A percentile compares a stretch with the other conserved stretches of the same genome.
Evolutionary conservation across 2,888 invertebrate species (phyloP).

Genomic region (Chalcosyrphus nemorum): DNA sequence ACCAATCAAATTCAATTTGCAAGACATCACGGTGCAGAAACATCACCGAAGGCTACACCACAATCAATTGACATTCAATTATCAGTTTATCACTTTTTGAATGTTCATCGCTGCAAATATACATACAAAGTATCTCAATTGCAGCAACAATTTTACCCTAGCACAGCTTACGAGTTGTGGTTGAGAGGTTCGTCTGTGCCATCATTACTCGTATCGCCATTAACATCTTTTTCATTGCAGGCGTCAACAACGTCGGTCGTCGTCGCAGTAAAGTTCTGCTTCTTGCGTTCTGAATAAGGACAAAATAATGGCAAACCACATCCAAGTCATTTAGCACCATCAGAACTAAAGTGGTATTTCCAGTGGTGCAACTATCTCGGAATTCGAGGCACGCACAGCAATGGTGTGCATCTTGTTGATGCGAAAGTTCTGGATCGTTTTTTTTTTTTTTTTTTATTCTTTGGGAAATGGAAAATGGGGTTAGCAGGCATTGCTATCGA

Average conservation of each 20-base stretch:
- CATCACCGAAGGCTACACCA: neutral
- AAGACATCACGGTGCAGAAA: neutral
- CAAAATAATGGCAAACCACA: slow-evolving; percentile 13
- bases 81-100: slow-evolving; percentile 34
- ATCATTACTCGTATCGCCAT: slow-evolving; percentile 5
- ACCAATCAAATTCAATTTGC: slow-evolving; percentile 23
- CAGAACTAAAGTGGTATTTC: slow-evolving; percentile 37
- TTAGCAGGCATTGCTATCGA: slow-evolving; percentile 32
- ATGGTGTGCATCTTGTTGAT: neutral
- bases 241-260: neutral
- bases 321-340: slow-evolving; percentile 15
- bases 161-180: neutral
- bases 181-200: neutral
- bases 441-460: neutral
- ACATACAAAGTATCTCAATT: slow-evolving; percentile 13
- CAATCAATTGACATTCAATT: slow-evolving; percentile 27
- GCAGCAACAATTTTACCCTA: neutral
- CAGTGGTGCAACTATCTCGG: slow-evolving; percentile 37
- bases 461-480: slow-evolving; percentile 21
- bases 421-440: neutral
- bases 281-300: neutral
- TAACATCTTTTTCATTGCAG: slow-evolving; percentile 6
- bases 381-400: slow-evolving; percentile 36
- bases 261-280: neutral
- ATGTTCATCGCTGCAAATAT: neutral